Base-by-base conservation (phyloP, 2,113 vertebrate species). In the Salvator merianae region DNA sequence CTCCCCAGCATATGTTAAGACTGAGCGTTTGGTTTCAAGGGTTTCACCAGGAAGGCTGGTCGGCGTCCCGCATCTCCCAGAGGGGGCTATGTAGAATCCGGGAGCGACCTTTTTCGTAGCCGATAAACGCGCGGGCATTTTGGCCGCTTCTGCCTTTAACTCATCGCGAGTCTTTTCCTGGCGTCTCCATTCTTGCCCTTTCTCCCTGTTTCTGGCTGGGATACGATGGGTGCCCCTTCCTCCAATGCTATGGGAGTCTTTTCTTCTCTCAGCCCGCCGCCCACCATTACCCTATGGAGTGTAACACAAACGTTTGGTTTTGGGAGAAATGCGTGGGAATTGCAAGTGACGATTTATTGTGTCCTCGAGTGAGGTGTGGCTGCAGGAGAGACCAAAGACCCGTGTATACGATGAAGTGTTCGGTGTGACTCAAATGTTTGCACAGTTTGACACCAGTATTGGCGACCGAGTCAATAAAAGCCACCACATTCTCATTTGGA, bases 1-100 rank as follows among this genome's bases (percentile, higher is more conserved):
- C 30, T 68, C 22, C 43, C 65, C 65, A 82, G 40, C 83, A 79
- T 79, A 84, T 84, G 83, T 63, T 59, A 43, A 43, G 26, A 47
- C 5, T 34, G 55, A 36, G 40, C 8, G 47, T 24, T n/a, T 5
- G 50, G 14, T 50, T 7, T 16, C 55, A 28, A 13, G 71, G 1
- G n/a, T 81, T 55, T 13, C 43, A 16, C 13, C 70, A 16, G 72
- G 18, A 24, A 6, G 70, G n/a, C 3, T 13, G 18, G 30, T 47
- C 10, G 20, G 40, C 40, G 1, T 18, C 38, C 28, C 26, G 1
- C 9, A 2, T 4, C 26, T 36, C 7, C 22, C 20, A n/a, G 43
- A 9, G 40, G 40, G 65, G 12, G 36, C 14, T 24, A 36, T 8
- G 76, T 22, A 16, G 26, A 3, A n/a, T n/a, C n/a, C n/a, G n/a